These are phyloP conservation scores for Amblyornis subalaris DNA, from an alignment of 2,113 vertebrate genomes.

Conservation along the genomic window DNA sequence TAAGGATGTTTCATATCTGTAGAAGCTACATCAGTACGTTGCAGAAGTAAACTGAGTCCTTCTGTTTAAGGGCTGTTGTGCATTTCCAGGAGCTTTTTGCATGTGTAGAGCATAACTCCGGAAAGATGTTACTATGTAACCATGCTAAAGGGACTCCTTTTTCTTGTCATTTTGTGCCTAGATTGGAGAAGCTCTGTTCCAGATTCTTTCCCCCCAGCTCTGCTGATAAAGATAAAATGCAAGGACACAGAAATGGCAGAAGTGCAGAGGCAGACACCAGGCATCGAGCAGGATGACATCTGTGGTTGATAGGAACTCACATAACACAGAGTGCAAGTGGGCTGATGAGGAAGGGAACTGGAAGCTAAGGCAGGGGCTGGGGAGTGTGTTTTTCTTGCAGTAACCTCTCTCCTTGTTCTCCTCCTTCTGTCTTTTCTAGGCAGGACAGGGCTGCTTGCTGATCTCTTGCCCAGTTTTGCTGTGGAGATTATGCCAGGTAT, in stretches of 20 bases:
- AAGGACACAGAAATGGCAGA: conserved; percentile 21
- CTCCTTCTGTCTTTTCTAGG: conserved; percentile 86
- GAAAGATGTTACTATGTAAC: not conserved
- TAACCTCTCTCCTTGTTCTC: conserved; percentile 76
- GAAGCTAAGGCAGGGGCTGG: not conserved
- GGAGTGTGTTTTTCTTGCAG: conserved; percentile 59
- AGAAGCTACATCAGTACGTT: not conserved
- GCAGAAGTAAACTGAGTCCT: not conserved
- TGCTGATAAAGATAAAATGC: not conserved
- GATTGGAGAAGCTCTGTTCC: not conserved
- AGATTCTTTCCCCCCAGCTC: not conserved
- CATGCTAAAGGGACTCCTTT: not conserved
- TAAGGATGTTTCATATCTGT: not conserved
- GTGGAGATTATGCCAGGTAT: conserved; percentile 99
- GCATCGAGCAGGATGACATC: not conserved
- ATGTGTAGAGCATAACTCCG: not conserved
- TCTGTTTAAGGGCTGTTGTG: not conserved
- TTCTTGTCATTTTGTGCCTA: not conserved
- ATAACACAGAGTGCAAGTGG: not conserved
- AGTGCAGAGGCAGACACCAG: not conserved
- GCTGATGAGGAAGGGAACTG: not conserved
- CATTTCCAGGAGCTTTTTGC: conserved; percentile 3
- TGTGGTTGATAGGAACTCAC: not conserved
- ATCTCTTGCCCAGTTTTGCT: conserved; percentile 98
- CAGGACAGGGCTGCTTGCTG: conserved; percentile 94